Base-by-base conservation (phyloP, 2,888 invertebrate genomes). In the Polymixis flavicincta region DNA sequence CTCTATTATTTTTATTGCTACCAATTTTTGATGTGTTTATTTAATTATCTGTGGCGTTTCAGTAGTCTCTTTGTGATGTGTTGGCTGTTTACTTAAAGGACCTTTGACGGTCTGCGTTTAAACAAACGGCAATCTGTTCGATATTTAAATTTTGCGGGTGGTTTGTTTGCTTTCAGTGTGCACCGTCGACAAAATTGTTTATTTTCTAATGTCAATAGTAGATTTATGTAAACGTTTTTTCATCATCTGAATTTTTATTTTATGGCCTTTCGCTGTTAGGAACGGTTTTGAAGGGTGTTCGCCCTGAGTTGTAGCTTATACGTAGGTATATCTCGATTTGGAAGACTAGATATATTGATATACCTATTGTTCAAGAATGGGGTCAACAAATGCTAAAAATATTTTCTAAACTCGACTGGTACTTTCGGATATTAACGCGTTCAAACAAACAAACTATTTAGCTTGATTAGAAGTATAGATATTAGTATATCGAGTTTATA, bases 31-130 rank as follows among this genome's bases (percentile, higher is more conserved):
- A 28, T 50, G 32, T 22, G 13, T 45, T 52, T 7, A 45, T 25
- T 55, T 55, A n/a, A 76, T 76, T 68, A 76, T 69, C 70, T 78
- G 54, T 78, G 28, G 54, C 19, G 11, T 54, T 48, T 48, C 50
- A 48, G 42, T 60, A 45, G 42, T 25, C 22, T 28, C 42, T 28
- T 48, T 64, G 42, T 50, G 32, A 13, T 19, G 11, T 14, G 13
- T 54, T 28, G 65, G 48, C 50, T 76, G 17, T 60, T 22, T 45
- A 50, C 6, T 25, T 5, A 17, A 4, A 25, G 11, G n/a, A 55
- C 28, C 2, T 25, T 50, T 55, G n/a, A 6, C 17, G 25, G 42
- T 75, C 32, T 57, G 14, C 45, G 25, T 64, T 45, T 9, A 22
- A 63, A 74, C 32, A 17, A 55, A 37, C 2, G 14, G n/a, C 2